Evolutionary conservation across 2,888 invertebrate species (phyloP).

Genomic region (Allygus modestus): DNA sequence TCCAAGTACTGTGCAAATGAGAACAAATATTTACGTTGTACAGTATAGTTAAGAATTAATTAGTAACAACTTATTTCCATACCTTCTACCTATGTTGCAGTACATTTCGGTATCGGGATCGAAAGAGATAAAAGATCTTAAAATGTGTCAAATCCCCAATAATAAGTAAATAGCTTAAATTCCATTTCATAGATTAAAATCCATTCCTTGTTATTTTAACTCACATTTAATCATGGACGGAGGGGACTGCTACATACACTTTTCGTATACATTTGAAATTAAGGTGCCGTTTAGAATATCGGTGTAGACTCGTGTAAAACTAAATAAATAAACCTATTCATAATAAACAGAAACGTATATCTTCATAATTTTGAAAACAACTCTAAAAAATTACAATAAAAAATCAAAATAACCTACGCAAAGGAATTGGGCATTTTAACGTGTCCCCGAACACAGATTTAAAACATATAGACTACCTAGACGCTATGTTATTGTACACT

Average conservation of each 20-base stretch:
- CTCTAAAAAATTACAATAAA: not conserved
- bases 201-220: too few relatives aligned
- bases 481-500: slow-evolving; percentile 49
- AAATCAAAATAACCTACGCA: slow-evolving; percentile 18
- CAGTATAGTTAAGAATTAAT: too few relatives aligned
- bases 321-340: slow-evolving; percentile 23
- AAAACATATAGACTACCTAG: slow-evolving; percentile 63
- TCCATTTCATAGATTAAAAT: too few relatives aligned
- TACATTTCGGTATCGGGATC: too few relatives aligned
- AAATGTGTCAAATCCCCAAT: too few relatives aligned
- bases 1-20: too few relatives aligned
- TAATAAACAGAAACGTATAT: slow-evolving; percentile 14
- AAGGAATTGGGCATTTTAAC: slow-evolving; percentile 54
- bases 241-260: slow-evolving; percentile 17
- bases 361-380: not conserved
- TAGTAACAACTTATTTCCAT: too few relatives aligned
- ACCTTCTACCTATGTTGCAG: too few relatives aligned
- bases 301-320: slow-evolving; percentile 6
- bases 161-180: too few relatives aligned
- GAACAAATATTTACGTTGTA: too few relatives aligned
- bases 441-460: slow-evolving; percentile 59
- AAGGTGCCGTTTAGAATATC: slow-evolving; percentile 17
- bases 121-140: too few relatives aligned
- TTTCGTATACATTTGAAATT: slow-evolving; percentile 3
- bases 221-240: not conserved